These are phyloP conservation scores for Sylvilagus floridanus DNA, from an alignment of 2,797 vertebrate species.

Conservation along the genomic window DNA sequence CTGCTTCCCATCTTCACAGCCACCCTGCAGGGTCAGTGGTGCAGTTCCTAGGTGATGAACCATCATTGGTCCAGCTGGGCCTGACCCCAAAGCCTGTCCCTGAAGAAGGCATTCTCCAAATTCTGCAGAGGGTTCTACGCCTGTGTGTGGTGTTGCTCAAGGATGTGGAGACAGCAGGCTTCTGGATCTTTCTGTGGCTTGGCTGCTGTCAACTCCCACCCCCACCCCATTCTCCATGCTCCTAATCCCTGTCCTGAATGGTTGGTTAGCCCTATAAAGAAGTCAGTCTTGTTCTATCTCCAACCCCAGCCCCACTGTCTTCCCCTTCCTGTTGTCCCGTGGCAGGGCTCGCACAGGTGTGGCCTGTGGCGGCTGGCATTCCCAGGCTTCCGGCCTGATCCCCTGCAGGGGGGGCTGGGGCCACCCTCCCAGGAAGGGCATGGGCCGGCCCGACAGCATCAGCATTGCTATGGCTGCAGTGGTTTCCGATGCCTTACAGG, in stretches of 20 bases:
- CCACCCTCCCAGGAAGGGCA: not conserved
- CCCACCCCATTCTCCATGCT: not conserved
- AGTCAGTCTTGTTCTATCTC: not conserved
- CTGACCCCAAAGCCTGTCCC: not conserved
- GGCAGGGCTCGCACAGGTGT: fast-evolving
- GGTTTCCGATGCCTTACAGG: not conserved
- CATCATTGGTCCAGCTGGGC: not conserved
- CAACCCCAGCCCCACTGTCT: not conserved
- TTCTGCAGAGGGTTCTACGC: not conserved
- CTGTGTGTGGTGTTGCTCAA: not conserved
- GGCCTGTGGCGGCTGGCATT: not conserved
- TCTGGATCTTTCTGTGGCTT: not conserved
- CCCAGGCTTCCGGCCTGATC: not conserved
- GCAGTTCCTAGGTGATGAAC: not conserved
- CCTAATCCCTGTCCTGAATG: not conserved
- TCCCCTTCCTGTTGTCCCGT: not conserved
- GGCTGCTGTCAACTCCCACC: not conserved
- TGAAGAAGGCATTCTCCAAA: not conserved
- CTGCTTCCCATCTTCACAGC: fast-evolving
- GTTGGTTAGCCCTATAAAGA: not conserved
- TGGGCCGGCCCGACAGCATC: fast-evolving
- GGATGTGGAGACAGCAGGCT: not conserved
- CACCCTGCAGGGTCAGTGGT: not conserved
- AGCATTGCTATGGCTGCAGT: not conserved
- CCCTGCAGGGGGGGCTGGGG: too few species aligned